These are phyloP conservation scores for Oithona nana DNA, from an alignment of 2,888 invertebrate genomes.

Conservation along the genomic window DNA sequence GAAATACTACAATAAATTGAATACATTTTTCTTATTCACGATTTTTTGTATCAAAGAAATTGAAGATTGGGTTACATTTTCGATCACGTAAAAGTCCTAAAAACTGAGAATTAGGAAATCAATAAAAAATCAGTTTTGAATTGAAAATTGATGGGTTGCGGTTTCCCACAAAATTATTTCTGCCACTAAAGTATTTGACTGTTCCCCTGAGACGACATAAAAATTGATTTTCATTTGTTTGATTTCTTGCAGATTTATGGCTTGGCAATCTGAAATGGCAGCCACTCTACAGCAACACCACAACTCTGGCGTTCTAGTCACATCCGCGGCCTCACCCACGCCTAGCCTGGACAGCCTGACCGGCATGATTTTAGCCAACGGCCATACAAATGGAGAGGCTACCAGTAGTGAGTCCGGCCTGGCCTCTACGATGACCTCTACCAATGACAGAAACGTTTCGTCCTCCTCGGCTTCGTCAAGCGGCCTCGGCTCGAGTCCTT, in stretches of 20 bases:
- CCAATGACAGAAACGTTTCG: not conserved
- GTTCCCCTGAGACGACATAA: too few species aligned
- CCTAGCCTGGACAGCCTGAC: slow-evolving; percentile 76
- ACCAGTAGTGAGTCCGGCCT: slow-evolving; percentile 1
- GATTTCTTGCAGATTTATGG: not conserved
- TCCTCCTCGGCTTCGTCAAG: slow-evolving; percentile 7
- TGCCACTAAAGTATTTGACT: too few species aligned
- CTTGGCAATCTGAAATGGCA: not conserved
- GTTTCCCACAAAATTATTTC: too few species aligned
- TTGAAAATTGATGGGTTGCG: too few species aligned
- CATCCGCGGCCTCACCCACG: slow-evolving; percentile 50
- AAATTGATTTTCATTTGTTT: too few species aligned
- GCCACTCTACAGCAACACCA: not conserved
- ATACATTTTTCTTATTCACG: too few species aligned
- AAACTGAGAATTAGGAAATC: too few species aligned
- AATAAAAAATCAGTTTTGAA: too few species aligned
- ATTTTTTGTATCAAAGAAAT: too few species aligned
- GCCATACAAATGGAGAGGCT: not conserved
- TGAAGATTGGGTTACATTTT: too few species aligned
- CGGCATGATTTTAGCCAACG: not conserved
- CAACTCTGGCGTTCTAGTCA: not conserved
- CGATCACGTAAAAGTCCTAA: too few species aligned
- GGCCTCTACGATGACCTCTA: not conserved
- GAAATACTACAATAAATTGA: too few species aligned
- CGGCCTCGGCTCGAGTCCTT: slow-evolving; percentile 8